Evolutionary conservation across 1,140 invertebrate genomes (phyloP).

Genomic region (Brachionus rubens): DNA sequence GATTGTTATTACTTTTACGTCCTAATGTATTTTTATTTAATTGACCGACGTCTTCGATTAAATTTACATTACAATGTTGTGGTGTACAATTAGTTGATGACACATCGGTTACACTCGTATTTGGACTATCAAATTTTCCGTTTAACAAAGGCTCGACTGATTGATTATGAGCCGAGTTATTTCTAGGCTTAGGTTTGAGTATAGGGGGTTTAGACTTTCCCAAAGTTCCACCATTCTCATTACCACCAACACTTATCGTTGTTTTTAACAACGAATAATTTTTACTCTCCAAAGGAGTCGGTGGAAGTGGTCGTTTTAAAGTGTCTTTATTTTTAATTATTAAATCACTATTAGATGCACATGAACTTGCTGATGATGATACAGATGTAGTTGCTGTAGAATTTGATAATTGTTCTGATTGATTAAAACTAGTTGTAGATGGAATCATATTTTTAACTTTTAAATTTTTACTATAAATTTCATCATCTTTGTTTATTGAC

Average conservation of each 20-base stretch:
- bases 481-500: conserved; percentile 26
- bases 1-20: conserved; percentile 12
- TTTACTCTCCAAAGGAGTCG: conserved; percentile 6
- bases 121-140: not conserved
- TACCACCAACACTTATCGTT: not conserved
- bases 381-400: conserved; percentile 44
- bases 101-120: conserved; percentile 39
- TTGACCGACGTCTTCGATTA: conserved; percentile 16
- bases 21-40: not conserved
- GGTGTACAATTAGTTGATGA: conserved; percentile 43
- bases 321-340: not conserved
- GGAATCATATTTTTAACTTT: conserved; percentile 32
- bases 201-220: not conserved
- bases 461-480: conserved; percentile 41
- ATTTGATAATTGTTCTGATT: conserved; percentile 27
- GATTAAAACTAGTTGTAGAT: not conserved
- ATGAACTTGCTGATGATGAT: conserved; percentile 25
- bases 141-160: conserved; percentile 24
- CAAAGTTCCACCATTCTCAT: not conserved
- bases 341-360: conserved; percentile 30
- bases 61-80: conserved; percentile 31
- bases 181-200: conserved; percentile 22
- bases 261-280: conserved; percentile 30
- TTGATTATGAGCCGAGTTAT: conserved; percentile 11
- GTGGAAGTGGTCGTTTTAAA: conserved; percentile 4